These are phyloP conservation scores for Mimachlamys varia DNA, from an alignment of 2,888 invertebrate species.

Conservation along the genomic window DNA sequence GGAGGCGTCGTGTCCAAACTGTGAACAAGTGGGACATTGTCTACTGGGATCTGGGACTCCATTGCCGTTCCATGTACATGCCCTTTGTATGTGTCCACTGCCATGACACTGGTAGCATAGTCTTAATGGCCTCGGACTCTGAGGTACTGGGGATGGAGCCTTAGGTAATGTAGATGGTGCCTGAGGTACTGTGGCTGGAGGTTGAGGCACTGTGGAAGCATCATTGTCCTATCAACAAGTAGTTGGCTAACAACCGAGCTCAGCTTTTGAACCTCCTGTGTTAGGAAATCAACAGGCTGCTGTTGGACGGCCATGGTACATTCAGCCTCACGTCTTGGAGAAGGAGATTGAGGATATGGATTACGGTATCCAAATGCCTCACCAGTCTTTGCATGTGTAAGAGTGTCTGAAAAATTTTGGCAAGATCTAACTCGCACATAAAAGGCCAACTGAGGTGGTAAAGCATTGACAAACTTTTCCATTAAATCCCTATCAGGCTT, in stretches of 20 bases:
- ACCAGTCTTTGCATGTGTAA: constrained; percentile 6
- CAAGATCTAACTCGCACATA: constrained; percentile 32
- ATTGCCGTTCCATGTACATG: not conserved
- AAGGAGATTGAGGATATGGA: not conserved
- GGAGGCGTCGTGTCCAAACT: not conserved
- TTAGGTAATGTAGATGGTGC: no score
- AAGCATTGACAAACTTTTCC: not conserved
- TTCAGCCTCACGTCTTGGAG: not conserved
- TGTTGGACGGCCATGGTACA: not conserved
- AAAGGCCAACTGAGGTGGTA: not conserved
- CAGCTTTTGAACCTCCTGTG: not conserved
- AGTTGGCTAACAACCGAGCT: not conserved
- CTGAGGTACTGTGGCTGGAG: not conserved
- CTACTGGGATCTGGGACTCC: not conserved
- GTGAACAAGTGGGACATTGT: not conserved
- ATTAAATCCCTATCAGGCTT: not conserved
- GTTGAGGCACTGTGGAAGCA: not conserved
- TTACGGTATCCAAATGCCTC: not conserved
- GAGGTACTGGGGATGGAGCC: no score
- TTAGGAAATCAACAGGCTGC: not conserved
- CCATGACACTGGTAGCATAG: not conserved
- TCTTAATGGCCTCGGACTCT: no score
- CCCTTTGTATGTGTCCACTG: not conserved
- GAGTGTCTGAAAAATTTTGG: not conserved
- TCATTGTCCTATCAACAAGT: not conserved